A percentile compares a stretch with the other conserved stretches of the same genome.
Evolutionary conservation across 2,797 vertebrate genomes (phyloP).

Genomic region (Peromyscus melanophrys): DNA sequence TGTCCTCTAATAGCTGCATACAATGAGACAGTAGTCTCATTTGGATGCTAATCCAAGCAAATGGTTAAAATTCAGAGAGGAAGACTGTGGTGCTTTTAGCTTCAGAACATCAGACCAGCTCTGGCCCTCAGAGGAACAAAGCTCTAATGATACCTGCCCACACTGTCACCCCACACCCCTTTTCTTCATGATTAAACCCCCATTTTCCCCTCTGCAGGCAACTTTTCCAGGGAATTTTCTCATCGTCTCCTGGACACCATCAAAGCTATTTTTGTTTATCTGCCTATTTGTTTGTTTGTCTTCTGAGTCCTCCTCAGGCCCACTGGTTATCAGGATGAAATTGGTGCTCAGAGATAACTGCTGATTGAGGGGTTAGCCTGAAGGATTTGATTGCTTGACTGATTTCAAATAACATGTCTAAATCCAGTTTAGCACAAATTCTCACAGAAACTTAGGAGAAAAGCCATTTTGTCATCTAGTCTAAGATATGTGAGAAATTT

Average conservation of each 20-base stretch:
- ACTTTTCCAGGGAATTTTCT: not conserved
- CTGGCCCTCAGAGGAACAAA: not conserved
- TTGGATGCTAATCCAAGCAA: not conserved
- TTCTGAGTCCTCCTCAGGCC: conserved; percentile 33
- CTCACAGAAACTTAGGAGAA: conserved; percentile 65
- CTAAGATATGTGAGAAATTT: conserved; percentile 78
- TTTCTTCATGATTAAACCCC: not conserved
- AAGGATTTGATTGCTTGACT: conserved; percentile 69
- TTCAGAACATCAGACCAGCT: not conserved
- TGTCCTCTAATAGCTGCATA: not conserved
- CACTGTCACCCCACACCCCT: not conserved
- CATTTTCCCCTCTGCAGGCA: not conserved
- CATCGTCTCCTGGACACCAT: not conserved
- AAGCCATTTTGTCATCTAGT: conserved; percentile 72
- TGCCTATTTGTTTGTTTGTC: conserved; percentile 71
- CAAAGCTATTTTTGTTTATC: conserved; percentile 8
- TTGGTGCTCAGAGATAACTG: conserved; percentile 58
- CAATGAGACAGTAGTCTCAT: not conserved
- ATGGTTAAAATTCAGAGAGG: not conserved
- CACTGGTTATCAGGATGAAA: conserved; percentile 59
- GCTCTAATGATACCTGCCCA: not conserved
- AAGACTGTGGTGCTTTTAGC: not conserved
- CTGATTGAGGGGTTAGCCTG: conserved; percentile 70
- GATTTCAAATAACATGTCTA: conserved; percentile 75
- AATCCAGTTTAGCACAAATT: conserved; percentile 65